Conservation (phyloP, 2,113 vertebrate species). For the Chauna torquata region DNA sequence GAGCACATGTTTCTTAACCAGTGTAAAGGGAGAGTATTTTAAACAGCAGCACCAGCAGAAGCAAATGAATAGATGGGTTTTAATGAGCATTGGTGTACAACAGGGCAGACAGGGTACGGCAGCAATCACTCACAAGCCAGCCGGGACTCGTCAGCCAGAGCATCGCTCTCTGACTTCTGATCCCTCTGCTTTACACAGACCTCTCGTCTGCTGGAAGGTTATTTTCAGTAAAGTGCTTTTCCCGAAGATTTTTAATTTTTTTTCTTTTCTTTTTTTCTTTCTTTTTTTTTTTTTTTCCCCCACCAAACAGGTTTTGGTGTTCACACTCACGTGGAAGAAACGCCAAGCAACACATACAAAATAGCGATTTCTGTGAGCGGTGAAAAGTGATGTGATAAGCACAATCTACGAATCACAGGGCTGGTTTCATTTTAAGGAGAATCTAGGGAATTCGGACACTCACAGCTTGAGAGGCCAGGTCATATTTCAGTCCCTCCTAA, state of each 20-base stretch:
- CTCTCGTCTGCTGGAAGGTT: background rate
- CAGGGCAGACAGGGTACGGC: constrained; percentile 28
- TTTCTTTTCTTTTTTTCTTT: background rate
- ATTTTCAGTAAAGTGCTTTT: constrained; percentile 64
- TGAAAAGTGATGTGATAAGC: background rate
- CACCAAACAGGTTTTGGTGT: background rate
- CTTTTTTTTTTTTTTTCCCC: background rate
- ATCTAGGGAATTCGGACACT: background rate
- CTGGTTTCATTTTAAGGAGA: background rate
- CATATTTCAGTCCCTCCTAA: background rate
- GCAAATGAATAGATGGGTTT: constrained; percentile 46
- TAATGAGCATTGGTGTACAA: constrained; percentile 60
- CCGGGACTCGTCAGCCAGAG: background rate
- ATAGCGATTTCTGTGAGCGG: background rate
- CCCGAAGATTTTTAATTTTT: background rate
- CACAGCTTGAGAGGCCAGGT: background rate
- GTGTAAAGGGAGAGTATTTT: background rate
- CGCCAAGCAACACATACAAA: background rate
- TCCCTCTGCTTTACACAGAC: background rate
- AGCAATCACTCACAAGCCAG: constrained; percentile 39
- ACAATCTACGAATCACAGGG: background rate
- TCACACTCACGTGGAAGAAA: constrained; percentile 1
- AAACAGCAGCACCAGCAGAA: background rate
- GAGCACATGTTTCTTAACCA: background rate
- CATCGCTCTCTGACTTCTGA: background rate